Conservation (phyloP, 64 coral and sea anemone genomes). For the Montipora cactus region DNA sequence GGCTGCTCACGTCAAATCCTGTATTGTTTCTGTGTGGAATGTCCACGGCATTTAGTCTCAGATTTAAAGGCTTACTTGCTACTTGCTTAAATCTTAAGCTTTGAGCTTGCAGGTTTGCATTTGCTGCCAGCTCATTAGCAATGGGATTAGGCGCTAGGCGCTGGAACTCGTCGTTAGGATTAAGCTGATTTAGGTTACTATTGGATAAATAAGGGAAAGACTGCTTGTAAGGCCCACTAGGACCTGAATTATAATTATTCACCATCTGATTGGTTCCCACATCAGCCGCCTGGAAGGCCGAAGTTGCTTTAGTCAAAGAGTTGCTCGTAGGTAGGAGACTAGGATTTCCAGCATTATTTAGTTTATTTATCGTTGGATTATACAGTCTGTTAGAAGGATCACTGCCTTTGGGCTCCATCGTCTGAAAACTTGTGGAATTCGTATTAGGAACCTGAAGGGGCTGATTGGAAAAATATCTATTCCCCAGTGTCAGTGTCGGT, state of each 20-base stretch:
- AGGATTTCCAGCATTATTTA: background rate
- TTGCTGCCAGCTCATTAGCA: conserved; percentile 36
- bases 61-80: background rate
- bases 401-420: background rate
- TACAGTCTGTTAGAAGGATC: background rate
- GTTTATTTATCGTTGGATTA: conserved; percentile 2
- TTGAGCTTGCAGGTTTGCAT: conserved; percentile 31
- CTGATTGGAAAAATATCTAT: background rate
- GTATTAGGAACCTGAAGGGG: background rate
- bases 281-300: background rate
- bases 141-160: conserved; percentile 38
- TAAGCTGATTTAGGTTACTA: background rate
- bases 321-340: background rate
- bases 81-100: conserved; percentile 50
- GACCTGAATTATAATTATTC: conserved; percentile 19
- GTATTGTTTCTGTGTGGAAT: conserved; percentile 37
- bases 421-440: background rate
- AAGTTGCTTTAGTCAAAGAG: background rate
- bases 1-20: conserved; percentile 8
- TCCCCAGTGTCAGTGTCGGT: background rate
- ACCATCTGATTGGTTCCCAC: background rate
- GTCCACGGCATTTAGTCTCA: background rate
- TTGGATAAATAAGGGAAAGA: background rate
- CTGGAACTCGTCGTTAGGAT: conserved; percentile 39
- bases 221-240: background rate